Evolutionary conservation across 2,797 vertebrate species (phyloP), one percentile per base, ranked within the genome.

Genomic region (Spondyliosoma cantharus): DNA sequence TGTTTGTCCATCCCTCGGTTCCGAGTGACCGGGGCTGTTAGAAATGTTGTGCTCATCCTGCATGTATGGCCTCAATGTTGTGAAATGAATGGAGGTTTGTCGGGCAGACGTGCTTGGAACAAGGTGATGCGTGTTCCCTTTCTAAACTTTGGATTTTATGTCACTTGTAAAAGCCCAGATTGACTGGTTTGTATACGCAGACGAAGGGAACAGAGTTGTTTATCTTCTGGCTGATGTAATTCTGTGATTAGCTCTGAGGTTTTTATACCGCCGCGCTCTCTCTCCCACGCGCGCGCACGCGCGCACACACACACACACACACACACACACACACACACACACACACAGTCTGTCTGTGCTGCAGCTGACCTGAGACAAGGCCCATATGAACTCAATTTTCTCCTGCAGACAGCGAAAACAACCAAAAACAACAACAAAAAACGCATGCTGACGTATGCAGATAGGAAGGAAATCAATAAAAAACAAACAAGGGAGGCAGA

Each of bases 331-430:
- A 32, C 65, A 57, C 77, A 65, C 74, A 57, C 74, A 73, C 20
- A 70, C 64, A 79, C 74, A 56, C 48, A 67, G 78, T 87, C 76
- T 78, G 83, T 83, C 82, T 60, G 86, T 80, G 14, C 29, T 5
- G 78, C 76, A 71, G 80, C 89, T 87, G 90, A 93, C 90, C 87
- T 78, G 85, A 92, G 83, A 85, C 87, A 4, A 71, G 70, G 71
- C 83, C 88, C 94, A 95, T 93, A 90, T 95, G 94, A 95, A 90
- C 82, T 86, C 87, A 93, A 95, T 95, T 93, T 94, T 91, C 91
- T 92, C 85, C 84, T 80, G 45, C 22, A 91, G 82, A 89, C 86
- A 83, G 86, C 84, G 66, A 86, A 83, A 84, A 90, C 86, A 91
- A 87, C 62, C 32, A 74, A 58, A 73, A 92, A 88, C 83, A 91